Evolutionary conservation across 2,888 invertebrate genomes (phyloP).

Genomic region (Cosmia pyralina): DNA sequence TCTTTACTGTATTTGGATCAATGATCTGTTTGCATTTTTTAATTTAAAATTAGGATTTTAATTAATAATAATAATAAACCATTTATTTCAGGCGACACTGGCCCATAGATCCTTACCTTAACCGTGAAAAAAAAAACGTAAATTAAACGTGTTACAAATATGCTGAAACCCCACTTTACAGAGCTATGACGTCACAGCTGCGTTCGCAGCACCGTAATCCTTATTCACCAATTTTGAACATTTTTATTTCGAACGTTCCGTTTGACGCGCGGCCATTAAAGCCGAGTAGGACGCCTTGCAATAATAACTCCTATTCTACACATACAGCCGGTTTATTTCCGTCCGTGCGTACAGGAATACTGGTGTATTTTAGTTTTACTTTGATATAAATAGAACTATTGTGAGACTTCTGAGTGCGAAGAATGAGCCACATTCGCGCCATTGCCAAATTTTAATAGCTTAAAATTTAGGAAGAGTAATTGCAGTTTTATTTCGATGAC

Average conservation of each 20-base stretch:
- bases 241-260: conserved; percentile 46
- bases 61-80: too few species aligned
- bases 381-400: conserved; percentile 87
- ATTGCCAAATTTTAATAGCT: conserved; percentile 79
- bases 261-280: conserved; percentile 47
- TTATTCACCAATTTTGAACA: conserved; percentile 30
- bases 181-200: conserved; percentile 20
- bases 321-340: conserved; percentile 79
- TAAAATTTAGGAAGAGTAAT: conserved; percentile 64
- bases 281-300: conserved; percentile 52
- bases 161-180: neutral
- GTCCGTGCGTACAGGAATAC: conserved; percentile 86
- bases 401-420: conserved; percentile 71
- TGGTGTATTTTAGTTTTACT: conserved; percentile 83
- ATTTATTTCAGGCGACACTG: too few species aligned
- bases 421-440: conserved; percentile 82
- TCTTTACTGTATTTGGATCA: too few species aligned
- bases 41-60: neutral
- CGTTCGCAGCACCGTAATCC: conserved; percentile 17
- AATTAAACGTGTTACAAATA: neutral
- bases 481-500: conserved; percentile 65
- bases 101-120: too few species aligned
- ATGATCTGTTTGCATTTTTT: neutral
- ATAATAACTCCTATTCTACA: conserved; percentile 65
- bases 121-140: too few species aligned